These are phyloP conservation scores for Speoplatyrhinus poulsoni DNA, from an alignment of 2,113 vertebrate species.

Conservation along the genomic window DNA sequence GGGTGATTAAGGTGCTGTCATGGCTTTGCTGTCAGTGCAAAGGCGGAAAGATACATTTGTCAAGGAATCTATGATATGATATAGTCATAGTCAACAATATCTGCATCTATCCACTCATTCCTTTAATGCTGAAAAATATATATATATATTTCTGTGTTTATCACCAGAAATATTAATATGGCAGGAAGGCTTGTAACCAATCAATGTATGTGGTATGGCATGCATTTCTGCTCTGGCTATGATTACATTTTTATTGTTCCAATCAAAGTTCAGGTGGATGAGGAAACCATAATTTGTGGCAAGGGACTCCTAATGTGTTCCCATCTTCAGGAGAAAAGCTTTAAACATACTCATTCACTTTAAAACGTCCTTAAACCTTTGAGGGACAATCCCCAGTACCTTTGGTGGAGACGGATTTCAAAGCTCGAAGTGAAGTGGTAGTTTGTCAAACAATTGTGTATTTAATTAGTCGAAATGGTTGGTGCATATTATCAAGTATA, in stretches of 20 bases:
- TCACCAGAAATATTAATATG: no score
- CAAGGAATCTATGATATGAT: constrained; percentile 1
- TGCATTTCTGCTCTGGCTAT: no score
- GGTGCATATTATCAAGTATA: no score
- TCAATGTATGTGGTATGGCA: no score
- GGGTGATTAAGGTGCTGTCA: neutral
- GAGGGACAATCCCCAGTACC: no score
- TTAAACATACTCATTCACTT: neutral
- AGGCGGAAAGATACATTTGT: neutral
- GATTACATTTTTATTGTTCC: no score
- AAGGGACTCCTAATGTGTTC: neutral
- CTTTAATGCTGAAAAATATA: neutral
- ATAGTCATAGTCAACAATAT: neutral
- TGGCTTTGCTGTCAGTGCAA: neutral
- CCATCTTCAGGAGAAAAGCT: neutral
- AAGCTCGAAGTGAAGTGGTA: no score
- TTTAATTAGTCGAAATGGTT: no score
- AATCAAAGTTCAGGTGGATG: neutral
- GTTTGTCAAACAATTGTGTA: no score
- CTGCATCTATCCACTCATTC: neutral
- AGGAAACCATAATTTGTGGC: neutral
- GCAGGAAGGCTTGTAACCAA: no score
- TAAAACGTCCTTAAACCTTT: neutral
- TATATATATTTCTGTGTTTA: neutral
- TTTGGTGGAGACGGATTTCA: no score